Evolutionary conservation across 2,888 invertebrate genomes (phyloP).

Genomic region (Tipula confusa): DNA sequence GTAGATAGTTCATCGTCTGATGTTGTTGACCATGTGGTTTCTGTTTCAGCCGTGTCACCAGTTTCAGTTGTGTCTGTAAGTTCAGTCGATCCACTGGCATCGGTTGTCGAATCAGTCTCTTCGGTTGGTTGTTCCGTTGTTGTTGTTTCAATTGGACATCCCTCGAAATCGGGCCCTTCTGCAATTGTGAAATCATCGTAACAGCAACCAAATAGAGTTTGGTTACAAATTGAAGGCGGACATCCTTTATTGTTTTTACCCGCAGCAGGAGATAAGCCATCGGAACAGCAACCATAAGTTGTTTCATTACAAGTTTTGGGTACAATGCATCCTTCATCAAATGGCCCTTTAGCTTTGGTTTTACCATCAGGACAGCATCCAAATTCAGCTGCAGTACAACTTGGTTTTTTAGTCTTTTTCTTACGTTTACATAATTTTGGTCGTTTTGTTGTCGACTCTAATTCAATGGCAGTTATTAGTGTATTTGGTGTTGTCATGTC

Average conservation of each 20-base stretch:
- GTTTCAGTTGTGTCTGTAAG: conserved; percentile 33
- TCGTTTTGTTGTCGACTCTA: conserved; percentile 41
- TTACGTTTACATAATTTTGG: conserved; percentile 43
- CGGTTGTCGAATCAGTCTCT: conserved; percentile 37
- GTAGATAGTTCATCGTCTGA: conserved; percentile 35
- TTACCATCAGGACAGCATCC: conserved; percentile 84
- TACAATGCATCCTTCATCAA: conserved; percentile 70
- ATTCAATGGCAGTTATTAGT: conserved; percentile 52
- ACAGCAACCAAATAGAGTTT: conserved; percentile 84
- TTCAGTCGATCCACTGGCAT: conserved; percentile 34
- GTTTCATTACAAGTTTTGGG: conserved; percentile 73
- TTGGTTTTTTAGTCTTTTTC: conserved; percentile 56
- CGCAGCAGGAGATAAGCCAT: conserved; percentile 70
- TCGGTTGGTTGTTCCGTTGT: conserved; percentile 44
- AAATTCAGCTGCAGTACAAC: conserved; percentile 62
- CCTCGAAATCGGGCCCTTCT: conserved; percentile 72
- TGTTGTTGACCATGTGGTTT: conserved; percentile 37
- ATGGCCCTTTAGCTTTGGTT: conserved; percentile 74
- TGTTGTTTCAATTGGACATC: conserved; percentile 65
- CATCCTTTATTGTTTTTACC: conserved; percentile 72
- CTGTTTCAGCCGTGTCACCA: conserved; percentile 32
- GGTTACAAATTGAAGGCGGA: conserved; percentile 65
- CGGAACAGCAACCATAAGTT: conserved; percentile 74
- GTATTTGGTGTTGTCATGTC: conserved; percentile 55
- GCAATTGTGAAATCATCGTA: conserved; percentile 71